phyloP scores from a whole-genome alignment of 2,888 invertebrate genomes.

The Chironomus riparius region DNA sequence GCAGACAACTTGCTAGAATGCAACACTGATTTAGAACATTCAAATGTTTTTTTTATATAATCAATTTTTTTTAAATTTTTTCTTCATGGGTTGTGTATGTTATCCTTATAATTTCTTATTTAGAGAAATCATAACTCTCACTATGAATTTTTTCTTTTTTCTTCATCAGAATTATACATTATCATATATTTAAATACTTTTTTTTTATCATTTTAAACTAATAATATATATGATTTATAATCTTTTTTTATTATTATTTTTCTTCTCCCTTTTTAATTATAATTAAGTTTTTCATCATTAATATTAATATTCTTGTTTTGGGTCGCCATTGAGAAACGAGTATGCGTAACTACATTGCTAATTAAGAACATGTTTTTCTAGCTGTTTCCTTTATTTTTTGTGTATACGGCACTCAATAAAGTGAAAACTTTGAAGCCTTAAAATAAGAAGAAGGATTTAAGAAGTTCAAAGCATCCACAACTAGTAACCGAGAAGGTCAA shows the following conservation, averaged over 20 bases:
- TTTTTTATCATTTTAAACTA: slow-evolving; percentile 7
- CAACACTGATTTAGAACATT: no score
- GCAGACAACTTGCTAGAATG: no score
- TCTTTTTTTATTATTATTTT: slow-evolving; percentile 19
- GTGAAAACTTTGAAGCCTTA: background rate
- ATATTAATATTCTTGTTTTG: slow-evolving; percentile 42
- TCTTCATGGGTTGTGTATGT: background rate
- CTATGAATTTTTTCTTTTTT: no score
- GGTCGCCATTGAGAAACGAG: slow-evolving; percentile 39
- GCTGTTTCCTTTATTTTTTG: background rate
- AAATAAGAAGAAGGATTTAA: background rate
- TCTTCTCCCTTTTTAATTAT: slow-evolving; percentile 27
- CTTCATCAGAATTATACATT: background rate
- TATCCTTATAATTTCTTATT: background rate
- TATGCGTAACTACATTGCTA: slow-evolving; percentile 40
- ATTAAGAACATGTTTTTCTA: background rate
- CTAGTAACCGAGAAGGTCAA: no score
- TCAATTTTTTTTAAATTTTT: background rate
- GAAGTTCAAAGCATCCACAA: background rate
- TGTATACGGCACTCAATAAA: background rate
- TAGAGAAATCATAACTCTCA: background rate
- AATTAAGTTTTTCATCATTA: slow-evolving; percentile 31
- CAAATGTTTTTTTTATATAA: background rate
- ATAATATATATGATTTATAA: slow-evolving; percentile 24
- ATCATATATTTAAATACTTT: background rate